A percentile compares a stretch with the other conserved stretches of the same genome.
Evolutionary conservation across 2,797 vertebrate genomes (phyloP).

Genomic region (Brotula barbata): DNA sequence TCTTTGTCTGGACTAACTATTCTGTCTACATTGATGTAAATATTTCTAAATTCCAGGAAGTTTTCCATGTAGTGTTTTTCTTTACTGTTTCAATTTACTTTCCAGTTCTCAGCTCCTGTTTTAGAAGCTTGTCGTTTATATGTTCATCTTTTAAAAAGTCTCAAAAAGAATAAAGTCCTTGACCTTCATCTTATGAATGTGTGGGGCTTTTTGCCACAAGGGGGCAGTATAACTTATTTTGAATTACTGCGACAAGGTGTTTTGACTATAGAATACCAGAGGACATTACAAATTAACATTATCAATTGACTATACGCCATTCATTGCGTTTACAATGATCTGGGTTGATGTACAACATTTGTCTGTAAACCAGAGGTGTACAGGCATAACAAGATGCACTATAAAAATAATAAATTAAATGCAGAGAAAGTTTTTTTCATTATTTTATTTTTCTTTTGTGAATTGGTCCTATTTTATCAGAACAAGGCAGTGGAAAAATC

Average conservation of each 20-base stretch:
- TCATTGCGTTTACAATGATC: too few relatives aligned
- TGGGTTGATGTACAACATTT: too few relatives aligned
- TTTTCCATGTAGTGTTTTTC: too few relatives aligned
- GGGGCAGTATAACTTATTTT: slow-evolving; percentile 23
- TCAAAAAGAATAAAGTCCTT: slow-evolving; percentile 22
- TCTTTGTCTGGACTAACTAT: too few relatives aligned
- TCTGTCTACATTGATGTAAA: slow-evolving; percentile 67
- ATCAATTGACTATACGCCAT: slow-evolving; percentile 39
- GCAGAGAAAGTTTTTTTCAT: slow-evolving; percentile 2
- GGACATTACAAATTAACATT: slow-evolving; percentile 24
- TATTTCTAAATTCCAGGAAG: slow-evolving; percentile 55
- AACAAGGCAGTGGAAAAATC: slow-evolving; percentile 66
- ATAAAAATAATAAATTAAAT: too few relatives aligned
- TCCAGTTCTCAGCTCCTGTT: slow-evolving; percentile 42
- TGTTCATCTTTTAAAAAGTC: slow-evolving; percentile 61
- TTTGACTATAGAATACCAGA: slow-evolving; percentile 8
- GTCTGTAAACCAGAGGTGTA: too few relatives aligned
- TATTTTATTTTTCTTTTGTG: slow-evolving; percentile 31
- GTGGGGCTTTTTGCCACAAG: slow-evolving; percentile 29
- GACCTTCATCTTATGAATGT: slow-evolving; percentile 1
- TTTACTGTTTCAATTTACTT: too few relatives aligned
- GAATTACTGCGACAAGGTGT: too few relatives aligned
- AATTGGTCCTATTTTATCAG: slow-evolving; percentile 57
- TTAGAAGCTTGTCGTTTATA: slow-evolving; percentile 61
- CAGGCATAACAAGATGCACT: too few relatives aligned